A percentile compares a stretch with the other conserved stretches of the same genome.
These are phyloP conservation scores for Natrix natrix DNA, from an alignment of 2,797 vertebrate species.

Conservation along the genomic window DNA sequence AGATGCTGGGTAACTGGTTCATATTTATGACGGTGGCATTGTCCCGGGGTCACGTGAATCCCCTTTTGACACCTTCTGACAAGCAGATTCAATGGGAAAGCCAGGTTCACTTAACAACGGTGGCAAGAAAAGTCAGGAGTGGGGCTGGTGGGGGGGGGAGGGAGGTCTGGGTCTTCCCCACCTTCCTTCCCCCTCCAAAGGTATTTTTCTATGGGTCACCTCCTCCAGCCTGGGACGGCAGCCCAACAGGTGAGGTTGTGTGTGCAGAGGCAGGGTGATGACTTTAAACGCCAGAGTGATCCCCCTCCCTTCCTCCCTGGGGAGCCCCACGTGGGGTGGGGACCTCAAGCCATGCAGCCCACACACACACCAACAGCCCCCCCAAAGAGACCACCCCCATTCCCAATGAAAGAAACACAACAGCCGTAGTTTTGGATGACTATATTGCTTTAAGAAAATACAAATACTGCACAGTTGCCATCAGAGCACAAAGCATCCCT, in stretches of 20 bases:
- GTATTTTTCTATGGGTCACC: neutral
- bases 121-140: neutral
- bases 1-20: neutral
- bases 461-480: slow-evolving; percentile 46
- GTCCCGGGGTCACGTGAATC: neutral
- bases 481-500: slow-evolving; percentile 8
- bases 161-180: neutral
- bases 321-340: neutral
- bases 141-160: neutral
- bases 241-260: neutral
- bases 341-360: neutral
- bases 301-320: neutral
- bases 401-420: neutral
- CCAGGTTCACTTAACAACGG: neutral
- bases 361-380: neutral
- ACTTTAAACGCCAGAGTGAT: neutral
- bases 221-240: neutral
- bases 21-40: neutral
- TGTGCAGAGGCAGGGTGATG: neutral
- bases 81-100: neutral
- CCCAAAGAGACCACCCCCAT: neutral
- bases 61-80: neutral
- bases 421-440: neutral
- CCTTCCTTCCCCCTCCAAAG: neutral
- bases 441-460: slow-evolving; percentile 60